phyloP scores from a whole-genome alignment of 1,140 invertebrate genomes.

The Lasioglossum albipes region DNA sequence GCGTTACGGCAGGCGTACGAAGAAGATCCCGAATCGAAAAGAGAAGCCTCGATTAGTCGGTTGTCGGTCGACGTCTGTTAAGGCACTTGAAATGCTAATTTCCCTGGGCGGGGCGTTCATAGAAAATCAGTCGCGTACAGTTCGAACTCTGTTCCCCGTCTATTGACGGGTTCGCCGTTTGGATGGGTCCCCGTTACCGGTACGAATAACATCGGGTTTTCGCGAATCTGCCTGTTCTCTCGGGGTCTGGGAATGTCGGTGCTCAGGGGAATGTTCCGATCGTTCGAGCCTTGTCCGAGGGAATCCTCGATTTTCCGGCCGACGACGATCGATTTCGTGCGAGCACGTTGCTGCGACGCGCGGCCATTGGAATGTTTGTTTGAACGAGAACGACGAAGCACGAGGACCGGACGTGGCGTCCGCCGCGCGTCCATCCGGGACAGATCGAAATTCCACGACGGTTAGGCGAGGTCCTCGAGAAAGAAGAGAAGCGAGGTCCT shows the following conservation, averaged over 20 bases:
- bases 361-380: constrained; percentile 25
- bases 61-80: constrained; percentile 64
- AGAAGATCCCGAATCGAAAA: constrained; percentile 25
- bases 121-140: constrained; percentile 64
- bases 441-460: no score
- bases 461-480: no score
- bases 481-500: no score
- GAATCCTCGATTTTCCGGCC: not conserved
- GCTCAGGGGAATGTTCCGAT: constrained; percentile 45
- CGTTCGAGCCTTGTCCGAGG: not conserved
- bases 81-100: constrained; percentile 76
- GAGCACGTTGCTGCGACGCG: not conserved
- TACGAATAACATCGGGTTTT: constrained; percentile 50
- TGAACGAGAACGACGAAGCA: not conserved
- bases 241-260: constrained; percentile 48
- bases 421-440: no score
- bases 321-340: not conserved
- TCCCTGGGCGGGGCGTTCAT: constrained; percentile 54
- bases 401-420: no score
- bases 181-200: constrained; percentile 56
- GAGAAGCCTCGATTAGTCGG: constrained; percentile 54
- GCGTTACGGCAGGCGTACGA: constrained; percentile 20
- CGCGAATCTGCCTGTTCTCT: constrained; percentile 16
- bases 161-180: constrained; percentile 52
- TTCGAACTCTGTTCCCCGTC: constrained; percentile 53